Evolutionary conservation across 2,797 vertebrate genomes (phyloP).

Genomic region (Ambastaia sidthimunki): DNA sequence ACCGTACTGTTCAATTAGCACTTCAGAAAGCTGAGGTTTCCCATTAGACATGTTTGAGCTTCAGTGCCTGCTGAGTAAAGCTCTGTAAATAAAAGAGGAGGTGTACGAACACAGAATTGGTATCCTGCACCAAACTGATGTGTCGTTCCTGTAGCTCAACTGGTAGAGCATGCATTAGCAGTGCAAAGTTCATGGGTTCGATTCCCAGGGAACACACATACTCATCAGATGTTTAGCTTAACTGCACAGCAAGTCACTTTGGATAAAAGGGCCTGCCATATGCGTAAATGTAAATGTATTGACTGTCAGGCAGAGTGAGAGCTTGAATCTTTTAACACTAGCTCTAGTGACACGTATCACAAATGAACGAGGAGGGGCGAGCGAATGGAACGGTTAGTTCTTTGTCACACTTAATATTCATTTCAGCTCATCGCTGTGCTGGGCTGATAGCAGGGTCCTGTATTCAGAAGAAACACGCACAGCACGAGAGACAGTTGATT

Average conservation of each 20-base stretch:
- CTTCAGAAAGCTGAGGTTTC: conserved; percentile 33
- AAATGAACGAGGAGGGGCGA: conserved; percentile 14
- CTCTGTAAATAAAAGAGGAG: conserved; percentile 6
- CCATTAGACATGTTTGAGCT: conserved; percentile 23
- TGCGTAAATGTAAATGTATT: background rate
- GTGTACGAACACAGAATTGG: background rate
- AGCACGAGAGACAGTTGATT: conserved; percentile 36
- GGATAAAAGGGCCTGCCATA: no score
- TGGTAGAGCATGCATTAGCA: no score
- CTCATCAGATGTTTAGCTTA: no score
- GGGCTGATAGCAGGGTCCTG: background rate
- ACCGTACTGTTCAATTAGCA: conserved; percentile 76
- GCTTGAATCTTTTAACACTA: background rate
- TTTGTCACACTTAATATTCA: conserved; percentile 32
- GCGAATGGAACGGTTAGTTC: background rate
- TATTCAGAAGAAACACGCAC: conserved; percentile 11
- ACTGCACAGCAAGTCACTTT: no score
- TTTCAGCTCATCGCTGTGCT: background rate
- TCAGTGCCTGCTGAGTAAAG: background rate
- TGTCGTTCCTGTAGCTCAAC: no score
- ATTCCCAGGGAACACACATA: no score
- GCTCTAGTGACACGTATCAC: conserved; percentile 15
- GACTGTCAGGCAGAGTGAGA: conserved; percentile 18
- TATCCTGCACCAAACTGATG: conserved; percentile 8
- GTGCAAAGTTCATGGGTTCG: no score